These are phyloP conservation scores for Leguminivora glycinivorella DNA, from an alignment of 1,140 invertebrate genomes.

Conservation along the genomic window DNA sequence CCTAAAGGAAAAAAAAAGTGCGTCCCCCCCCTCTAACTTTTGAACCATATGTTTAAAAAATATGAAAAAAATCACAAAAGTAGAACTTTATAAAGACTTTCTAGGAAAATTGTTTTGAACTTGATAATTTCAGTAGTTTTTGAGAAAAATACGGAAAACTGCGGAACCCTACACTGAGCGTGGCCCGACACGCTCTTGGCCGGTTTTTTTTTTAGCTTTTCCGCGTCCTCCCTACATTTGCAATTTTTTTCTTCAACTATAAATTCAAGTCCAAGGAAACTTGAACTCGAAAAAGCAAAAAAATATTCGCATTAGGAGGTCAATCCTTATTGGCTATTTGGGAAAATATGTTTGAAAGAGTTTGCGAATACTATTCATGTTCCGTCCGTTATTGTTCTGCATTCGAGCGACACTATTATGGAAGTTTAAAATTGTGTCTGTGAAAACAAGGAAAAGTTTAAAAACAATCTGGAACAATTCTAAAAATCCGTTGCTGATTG, in stretches of 20 bases:
- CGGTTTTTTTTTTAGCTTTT: background rate
- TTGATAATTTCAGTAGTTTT: no score
- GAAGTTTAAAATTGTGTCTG: conserved; percentile 1
- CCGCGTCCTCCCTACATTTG: background rate
- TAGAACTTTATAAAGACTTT: no score
- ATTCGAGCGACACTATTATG: conserved; percentile 1
- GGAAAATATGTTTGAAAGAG: background rate
- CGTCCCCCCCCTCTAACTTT: no score
- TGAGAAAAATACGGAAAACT: no score
- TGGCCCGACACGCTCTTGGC: no score
- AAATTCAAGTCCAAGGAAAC: background rate
- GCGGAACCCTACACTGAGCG: no score
- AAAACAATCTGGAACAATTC: background rate
- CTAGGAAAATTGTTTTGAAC: no score
- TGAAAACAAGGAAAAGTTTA: background rate
- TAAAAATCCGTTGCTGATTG: background rate
- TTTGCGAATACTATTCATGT: background rate
- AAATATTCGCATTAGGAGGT: background rate
- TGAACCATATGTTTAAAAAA: no score
- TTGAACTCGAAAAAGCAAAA: background rate
- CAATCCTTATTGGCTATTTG: background rate
- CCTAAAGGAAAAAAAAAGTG: no score
- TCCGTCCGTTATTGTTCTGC: conserved; percentile 7
- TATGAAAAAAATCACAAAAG: no score
- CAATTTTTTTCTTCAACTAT: background rate